Evolutionary conservation across 2,888 invertebrate species (phyloP), one percentile per base, ranked within the genome.

Genomic region (Octonoba sinensis): DNA sequence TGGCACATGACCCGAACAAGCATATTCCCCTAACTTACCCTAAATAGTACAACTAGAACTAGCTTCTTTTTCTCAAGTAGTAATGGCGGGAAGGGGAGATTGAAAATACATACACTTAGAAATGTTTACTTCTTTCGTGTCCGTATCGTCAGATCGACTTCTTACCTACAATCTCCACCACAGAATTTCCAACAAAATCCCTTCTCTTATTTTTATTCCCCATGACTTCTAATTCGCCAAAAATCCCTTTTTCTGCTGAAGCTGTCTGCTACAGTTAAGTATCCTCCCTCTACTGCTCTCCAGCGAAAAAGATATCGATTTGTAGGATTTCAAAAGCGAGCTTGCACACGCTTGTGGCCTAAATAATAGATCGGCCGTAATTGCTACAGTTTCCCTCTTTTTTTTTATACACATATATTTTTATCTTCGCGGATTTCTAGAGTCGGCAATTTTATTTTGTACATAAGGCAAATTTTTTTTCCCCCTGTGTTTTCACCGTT

Each of bases 281-380:
- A 62, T 59, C 36, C 47, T 54, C 36, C 36, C 71, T 51, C 57
- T 22, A 8, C 62, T 24, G 59, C n/a, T 18, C 20, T 49, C 56
- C 57, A 47, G 59, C 51, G 57, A 47, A 66, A 66, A 54, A 74
- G 18, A 24, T 62, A 69, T 69, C 54, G 69, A 76, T 76, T 69
- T 76, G 54, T 36, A 51, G 69, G 47, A 62, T 36, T 36, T 36
- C 36, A 36, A 36, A 36, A 11, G 36, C 3, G 36, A 36, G 11
- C 36, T 36, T 36, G 36, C 67, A 56, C 73, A 22, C 36, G 60
- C 20, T 27, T 47, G 64, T 57, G 24, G 49, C 57, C 71, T 78
- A 72, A 78, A 72, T 78, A 78, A 78, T 78, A 78, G 71, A 78
- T 72, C 71, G 27, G 47, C 65, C 24, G 71, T 78, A 78, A 78